Percentiles rank a stretch among this genome's conserved stretches.
Conservation (phyloP, 2,113 vertebrate species). For the Aythya baeri region DNA sequence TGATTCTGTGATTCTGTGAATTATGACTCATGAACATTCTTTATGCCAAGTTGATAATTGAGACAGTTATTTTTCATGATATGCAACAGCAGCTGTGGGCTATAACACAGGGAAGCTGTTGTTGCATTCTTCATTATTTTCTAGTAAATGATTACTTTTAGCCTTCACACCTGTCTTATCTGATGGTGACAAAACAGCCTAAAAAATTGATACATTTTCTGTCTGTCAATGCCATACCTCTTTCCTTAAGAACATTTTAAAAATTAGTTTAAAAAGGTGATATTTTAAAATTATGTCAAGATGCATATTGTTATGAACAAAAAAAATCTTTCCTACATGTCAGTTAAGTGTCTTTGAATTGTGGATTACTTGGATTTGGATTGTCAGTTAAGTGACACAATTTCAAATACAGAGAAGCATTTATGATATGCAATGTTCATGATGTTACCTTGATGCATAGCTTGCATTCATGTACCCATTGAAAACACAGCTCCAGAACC, state of each 20-base stretch:
- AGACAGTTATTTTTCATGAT: conserved; percentile 54
- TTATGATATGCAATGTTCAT: neutral
- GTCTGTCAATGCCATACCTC: neutral
- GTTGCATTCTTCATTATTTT: conserved; percentile 48
- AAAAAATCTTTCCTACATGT: fast-evolving
- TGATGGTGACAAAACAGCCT: neutral
- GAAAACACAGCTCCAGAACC: neutral
- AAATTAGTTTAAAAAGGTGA: neutral
- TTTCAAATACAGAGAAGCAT: neutral
- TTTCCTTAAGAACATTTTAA: neutral
- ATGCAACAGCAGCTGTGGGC: conserved; percentile 55
- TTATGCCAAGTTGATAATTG: conserved; percentile 65
- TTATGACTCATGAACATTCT: conserved; percentile 49
- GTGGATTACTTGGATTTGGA: neutral
- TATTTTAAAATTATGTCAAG: neutral
- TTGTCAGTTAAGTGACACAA: neutral
- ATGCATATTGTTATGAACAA: neutral
- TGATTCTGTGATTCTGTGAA: too few species aligned
- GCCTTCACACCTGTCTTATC: conserved; percentile 2
- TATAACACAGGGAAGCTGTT: conserved; percentile 7
- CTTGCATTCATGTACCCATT: neutral
- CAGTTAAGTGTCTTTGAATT: neutral
- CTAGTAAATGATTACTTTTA: conserved; percentile 56
- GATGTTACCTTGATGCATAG: neutral
- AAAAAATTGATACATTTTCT: neutral